Base-by-base conservation (phyloP, 2,113 vertebrate species). In the Dunckerocampus dactyliophorus region DNA sequence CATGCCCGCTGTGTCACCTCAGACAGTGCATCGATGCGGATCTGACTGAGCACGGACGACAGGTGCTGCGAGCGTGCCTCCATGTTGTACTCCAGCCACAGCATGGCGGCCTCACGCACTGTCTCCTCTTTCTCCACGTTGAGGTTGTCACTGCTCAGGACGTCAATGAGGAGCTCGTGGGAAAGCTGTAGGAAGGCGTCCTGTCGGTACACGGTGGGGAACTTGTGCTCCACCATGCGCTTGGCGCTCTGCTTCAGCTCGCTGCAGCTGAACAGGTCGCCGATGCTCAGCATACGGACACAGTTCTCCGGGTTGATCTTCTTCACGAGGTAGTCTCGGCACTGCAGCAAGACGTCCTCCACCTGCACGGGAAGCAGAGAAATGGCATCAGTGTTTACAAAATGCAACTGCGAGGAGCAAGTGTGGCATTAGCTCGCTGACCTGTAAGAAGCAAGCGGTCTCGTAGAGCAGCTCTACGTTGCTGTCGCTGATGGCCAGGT, bases 91-190 rank as follows among this genome's bases (percentile, higher is more conserved):
- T 99, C 97, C 62, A 99, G 85, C 97, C 97, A 99, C 39, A 98
- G 82, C 94, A 99, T 99, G 42, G 97, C 97, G 17, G 97, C 97
- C 87, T 99, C 96, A 0, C 96, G 93, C 63, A 99, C 97, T 0
- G 96, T 98, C 87, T 99, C 97, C 79, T 99, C 97, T 80, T 97
- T 97, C 74, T 99, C 97, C 71, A 99, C 97, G 4, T 99, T 99
- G 81, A 99, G 92, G 78, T 98, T 99, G 92, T 99, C 97, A 63
- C 96, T 98, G 89, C 97, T 96, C 80, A 99, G 91, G 72, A 99
- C 87, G 84, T 99, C 97, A 59, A 98, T 82, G 76, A 99, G 85
- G n/a, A 99, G 90, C 64, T 98, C 95, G 24, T 98, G 96, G 9
- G 95, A 95, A 50, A 99, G 91, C 79, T 99, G 96, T 74, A 99